Conservation (phyloP, 2,888 invertebrate species). For the Drosophila macrothrix region DNA sequence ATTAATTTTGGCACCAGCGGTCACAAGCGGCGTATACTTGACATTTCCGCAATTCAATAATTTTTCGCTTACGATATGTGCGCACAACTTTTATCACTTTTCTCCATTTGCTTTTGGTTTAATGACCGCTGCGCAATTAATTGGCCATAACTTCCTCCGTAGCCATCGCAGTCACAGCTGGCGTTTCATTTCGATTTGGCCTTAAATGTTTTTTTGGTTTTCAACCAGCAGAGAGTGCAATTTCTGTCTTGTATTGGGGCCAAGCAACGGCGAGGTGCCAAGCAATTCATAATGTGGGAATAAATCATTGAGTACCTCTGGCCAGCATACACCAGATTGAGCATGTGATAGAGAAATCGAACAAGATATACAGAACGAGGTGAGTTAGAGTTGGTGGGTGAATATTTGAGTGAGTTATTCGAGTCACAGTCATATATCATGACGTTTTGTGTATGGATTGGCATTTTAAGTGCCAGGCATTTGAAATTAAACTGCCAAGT, state of each 20-base stretch:
- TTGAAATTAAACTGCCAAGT: constrained; percentile 31
- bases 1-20: constrained; percentile 2
- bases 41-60: constrained; percentile 10
- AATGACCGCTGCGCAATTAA: constrained; percentile 32
- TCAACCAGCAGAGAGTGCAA: constrained; percentile 8
- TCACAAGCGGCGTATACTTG: constrained; percentile 33
- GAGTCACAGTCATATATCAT: constrained; percentile 61
- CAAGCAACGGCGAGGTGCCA: constrained; percentile 1
- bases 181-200: background rate
- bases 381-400: background rate
- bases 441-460: constrained; percentile 43
- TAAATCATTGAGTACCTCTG: constrained; percentile 59
- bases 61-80: constrained; percentile 26
- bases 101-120: constrained; percentile 10
- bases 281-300: constrained; percentile 37
- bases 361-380: background rate
- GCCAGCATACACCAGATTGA: constrained; percentile 2
- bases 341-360: background rate
- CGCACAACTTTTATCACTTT: constrained; percentile 16
- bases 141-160: constrained; percentile 38
- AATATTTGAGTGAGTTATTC: constrained; percentile 61
- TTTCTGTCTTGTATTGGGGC: background rate
- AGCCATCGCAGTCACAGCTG: constrained; percentile 4
- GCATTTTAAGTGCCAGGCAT: constrained; percentile 63
- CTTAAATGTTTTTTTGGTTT: constrained; percentile 22